A percentile compares a stretch with the other conserved stretches of the same genome.
These are phyloP conservation scores for Ganaspis brasiliensis DNA, from an alignment of 2,888 invertebrate genomes.

Conservation along the genomic window DNA sequence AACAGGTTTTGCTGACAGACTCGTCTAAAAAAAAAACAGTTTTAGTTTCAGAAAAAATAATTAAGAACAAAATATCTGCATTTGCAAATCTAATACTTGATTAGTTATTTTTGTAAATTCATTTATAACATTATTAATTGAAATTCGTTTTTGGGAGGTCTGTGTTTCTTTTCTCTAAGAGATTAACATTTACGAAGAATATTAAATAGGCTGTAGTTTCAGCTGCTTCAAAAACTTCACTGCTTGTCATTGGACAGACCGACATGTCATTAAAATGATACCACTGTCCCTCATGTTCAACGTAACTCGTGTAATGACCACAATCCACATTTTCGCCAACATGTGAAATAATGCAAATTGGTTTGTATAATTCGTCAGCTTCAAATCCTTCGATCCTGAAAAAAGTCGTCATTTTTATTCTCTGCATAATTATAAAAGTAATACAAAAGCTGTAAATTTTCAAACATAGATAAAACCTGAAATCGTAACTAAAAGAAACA, in stretches of 20 bases:
- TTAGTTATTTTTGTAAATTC: slow-evolving; percentile 24
- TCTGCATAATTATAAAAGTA: too few species aligned
- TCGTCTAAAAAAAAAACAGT: not conserved
- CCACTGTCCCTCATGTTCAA: slow-evolving; percentile 71
- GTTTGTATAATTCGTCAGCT: slow-evolving; percentile 64
- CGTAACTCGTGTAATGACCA: slow-evolving; percentile 75
- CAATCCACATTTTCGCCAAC: slow-evolving; percentile 74
- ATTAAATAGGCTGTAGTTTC: slow-evolving; percentile 73
- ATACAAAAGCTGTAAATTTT: too few species aligned
- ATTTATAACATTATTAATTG: slow-evolving; percentile 13
- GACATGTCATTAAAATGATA: slow-evolving; percentile 72
- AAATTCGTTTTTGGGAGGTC: slow-evolving; percentile 16
- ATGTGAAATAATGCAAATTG: slow-evolving; percentile 72
- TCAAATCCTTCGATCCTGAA: slow-evolving; percentile 53
- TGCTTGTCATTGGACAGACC: slow-evolving; percentile 68
- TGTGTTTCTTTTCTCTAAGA: slow-evolving; percentile 50
- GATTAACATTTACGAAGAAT: slow-evolving; percentile 68
- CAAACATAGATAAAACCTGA: too few species aligned
- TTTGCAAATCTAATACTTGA: slow-evolving; percentile 23
- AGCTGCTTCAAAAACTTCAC: slow-evolving; percentile 69
- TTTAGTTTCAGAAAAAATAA: not conserved
- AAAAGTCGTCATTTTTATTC: slow-evolving; percentile 30
- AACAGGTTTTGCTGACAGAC: not conserved
- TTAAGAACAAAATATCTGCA: not conserved
- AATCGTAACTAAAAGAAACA: too few species aligned